Conservation (phyloP, 2,113 vertebrate genomes). For the Athene cunicularia region DNA sequence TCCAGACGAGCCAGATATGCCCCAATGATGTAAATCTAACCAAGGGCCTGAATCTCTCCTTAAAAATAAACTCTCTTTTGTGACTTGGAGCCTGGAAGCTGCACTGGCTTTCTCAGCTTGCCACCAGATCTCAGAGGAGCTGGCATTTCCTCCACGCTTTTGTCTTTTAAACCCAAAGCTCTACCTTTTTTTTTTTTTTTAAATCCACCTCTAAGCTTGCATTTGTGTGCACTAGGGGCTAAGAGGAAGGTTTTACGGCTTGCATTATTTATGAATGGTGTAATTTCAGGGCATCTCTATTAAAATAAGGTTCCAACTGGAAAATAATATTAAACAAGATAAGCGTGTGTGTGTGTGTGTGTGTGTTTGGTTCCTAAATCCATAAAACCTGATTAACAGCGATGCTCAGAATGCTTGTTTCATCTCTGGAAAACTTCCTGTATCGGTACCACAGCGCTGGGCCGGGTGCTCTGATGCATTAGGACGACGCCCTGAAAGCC, state of each 20-base stretch:
- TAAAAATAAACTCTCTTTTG: neutral
- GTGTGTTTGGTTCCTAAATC: conserved; percentile 32
- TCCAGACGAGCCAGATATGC: rapidly evolving
- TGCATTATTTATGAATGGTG: conserved; percentile 71
- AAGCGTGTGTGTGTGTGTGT: conserved; percentile 2
- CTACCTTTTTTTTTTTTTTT: neutral
- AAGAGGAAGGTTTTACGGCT: conserved; percentile 22
- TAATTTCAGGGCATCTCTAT: conserved; percentile 41
- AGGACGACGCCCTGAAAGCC: neutral
- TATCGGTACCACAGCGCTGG: neutral
- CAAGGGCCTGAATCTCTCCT: neutral
- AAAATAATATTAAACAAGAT: conserved; percentile 49
- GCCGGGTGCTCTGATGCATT: neutral
- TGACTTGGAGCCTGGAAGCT: neutral
- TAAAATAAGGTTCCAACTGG: conserved; percentile 50
- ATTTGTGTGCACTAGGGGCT: neutral
- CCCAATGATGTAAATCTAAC: neutral
- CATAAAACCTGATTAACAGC: conserved; percentile 39
- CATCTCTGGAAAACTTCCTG: neutral
- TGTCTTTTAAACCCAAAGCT: neutral
- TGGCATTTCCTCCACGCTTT: neutral
- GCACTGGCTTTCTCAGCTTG: neutral
- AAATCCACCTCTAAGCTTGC: neutral
- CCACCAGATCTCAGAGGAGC: neutral
- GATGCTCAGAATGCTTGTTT: neutral